phyloP scores from a whole-genome alignment of 2,888 invertebrate genomes.

The Diarsia mendica region DNA sequence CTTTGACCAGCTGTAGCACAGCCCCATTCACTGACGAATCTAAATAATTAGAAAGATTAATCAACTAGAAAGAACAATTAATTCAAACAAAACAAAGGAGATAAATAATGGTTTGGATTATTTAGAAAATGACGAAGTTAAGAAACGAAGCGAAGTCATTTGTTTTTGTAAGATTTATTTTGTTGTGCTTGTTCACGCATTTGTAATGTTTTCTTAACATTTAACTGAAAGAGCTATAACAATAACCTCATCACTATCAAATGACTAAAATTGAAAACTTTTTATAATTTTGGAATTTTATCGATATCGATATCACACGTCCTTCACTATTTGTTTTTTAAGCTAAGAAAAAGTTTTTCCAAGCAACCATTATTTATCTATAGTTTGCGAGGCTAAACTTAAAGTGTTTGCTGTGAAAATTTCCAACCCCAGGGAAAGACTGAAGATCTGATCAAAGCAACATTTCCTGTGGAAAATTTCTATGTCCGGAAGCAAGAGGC shows the following conservation, averaged over 20 bases:
- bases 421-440: slow-evolving; percentile 12
- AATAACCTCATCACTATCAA: neutral
- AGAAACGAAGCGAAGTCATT: slow-evolving; percentile 28
- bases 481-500: slow-evolving; percentile 2
- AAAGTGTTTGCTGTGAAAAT: slow-evolving; percentile 23
- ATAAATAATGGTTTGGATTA: slow-evolving; percentile 44
- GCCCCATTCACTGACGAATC: slow-evolving; percentile 92
- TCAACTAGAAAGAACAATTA: slow-evolving; percentile 39
- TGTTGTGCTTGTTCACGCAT: slow-evolving; percentile 2
- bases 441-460: slow-evolving; percentile 28
- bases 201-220: slow-evolving; percentile 1
- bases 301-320: neutral
- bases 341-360: slow-evolving; percentile 17
- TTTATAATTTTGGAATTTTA: neutral
- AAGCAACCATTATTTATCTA: slow-evolving; percentile 34
- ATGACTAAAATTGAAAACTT: neutral
- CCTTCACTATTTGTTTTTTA: slow-evolving; percentile 12
- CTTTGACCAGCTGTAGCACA: slow-evolving; percentile 91
- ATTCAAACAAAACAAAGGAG: slow-evolving; percentile 35
- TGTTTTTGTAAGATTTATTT: slow-evolving; percentile 18
- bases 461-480: slow-evolving; percentile 28
- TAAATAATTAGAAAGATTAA: slow-evolving; percentile 74
- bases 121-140: slow-evolving; percentile 40
- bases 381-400: slow-evolving; percentile 17
- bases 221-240: neutral